These are phyloP conservation scores for Sebastes kiyomatsui DNA, from an alignment of 2,797 vertebrate genomes.

Conservation along the genomic window DNA sequence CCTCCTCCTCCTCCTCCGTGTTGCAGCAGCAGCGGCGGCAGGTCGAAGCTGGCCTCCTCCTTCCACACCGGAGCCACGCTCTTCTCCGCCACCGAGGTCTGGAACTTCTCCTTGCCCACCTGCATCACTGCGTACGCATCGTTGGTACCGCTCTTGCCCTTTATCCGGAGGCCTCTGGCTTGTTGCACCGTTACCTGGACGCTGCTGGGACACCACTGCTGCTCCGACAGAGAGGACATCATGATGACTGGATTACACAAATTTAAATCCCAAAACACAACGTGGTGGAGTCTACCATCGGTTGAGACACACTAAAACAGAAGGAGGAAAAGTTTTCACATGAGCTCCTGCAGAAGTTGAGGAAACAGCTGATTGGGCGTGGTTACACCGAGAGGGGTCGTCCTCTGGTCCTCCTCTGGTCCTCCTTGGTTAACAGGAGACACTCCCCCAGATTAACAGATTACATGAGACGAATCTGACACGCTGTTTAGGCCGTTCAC, in stretches of 20 bases:
- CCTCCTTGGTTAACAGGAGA: not conserved
- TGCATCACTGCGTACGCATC: constrained; percentile 94
- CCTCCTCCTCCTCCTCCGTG: constrained; percentile 25
- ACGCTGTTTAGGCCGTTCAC: not conserved
- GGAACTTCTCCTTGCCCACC: constrained; percentile 91
- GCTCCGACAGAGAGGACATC: constrained; percentile 83
- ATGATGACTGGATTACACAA: not conserved
- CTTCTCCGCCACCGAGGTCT: constrained; percentile 92
- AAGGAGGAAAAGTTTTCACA: constrained; percentile 28
- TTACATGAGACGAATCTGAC: not conserved
- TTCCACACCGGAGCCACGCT: constrained; percentile 88
- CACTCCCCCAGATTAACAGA: constrained; percentile 60
- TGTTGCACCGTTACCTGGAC: constrained; percentile 92
- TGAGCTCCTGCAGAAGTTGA: constrained; percentile 28
- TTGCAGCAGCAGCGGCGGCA: constrained; percentile 77
- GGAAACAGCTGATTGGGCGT: constrained; percentile 76
- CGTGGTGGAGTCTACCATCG: not conserved
- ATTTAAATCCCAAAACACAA: not conserved
- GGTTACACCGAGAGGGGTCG: constrained; percentile 19
- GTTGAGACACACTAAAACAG: not conserved
- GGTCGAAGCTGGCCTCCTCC: constrained; percentile 92
- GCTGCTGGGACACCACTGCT: constrained; percentile 89
- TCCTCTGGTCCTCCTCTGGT: not conserved
- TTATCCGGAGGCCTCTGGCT: constrained; percentile 87
- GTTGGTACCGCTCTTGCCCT: constrained; percentile 90